Percentiles rank a stretch among this genome's conserved stretches.
Conservation (phyloP, 2,113 vertebrate species). For the Promerops cafer region DNA sequence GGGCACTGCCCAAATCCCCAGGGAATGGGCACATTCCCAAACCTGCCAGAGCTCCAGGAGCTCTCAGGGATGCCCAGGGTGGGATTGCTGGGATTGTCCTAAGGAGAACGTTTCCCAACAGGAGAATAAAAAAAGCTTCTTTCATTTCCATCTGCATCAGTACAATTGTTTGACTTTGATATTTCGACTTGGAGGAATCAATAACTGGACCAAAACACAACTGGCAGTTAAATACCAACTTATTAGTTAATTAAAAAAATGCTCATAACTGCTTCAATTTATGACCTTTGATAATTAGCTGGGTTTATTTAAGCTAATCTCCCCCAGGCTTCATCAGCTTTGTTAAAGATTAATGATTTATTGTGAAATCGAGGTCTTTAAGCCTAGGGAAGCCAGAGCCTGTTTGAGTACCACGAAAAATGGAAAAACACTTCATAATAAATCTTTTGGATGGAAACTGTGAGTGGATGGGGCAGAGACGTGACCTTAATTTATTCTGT, state of each 20-base stretch:
- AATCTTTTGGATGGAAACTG: slow-evolving; percentile 33
- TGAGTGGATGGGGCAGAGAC: slow-evolving; percentile 6
- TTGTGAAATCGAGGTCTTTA: slow-evolving; percentile 47
- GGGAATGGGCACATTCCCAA: not conserved
- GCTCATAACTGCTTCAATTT: slow-evolving; percentile 59
- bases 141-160: not conserved
- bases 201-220: slow-evolving; percentile 25
- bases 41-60: not conserved
- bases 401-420: not conserved
- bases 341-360: slow-evolving; percentile 45
- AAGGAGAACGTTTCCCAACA: not conserved
- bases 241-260: slow-evolving; percentile 57
- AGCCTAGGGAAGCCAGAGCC: slow-evolving; percentile 31
- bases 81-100: accelerated
- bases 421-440: slow-evolving; percentile 32
- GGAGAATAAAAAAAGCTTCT: not conserved
- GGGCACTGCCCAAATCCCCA: not conserved
- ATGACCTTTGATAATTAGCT: slow-evolving; percentile 63
- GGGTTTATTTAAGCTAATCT: slow-evolving; percentile 60
- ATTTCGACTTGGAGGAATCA: not conserved
- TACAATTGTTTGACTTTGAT: not conserved
- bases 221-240: slow-evolving; percentile 45
- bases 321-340: slow-evolving; percentile 31
- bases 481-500: slow-evolving; percentile 38
- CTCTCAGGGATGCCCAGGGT: not conserved